Base-by-base conservation (phyloP, 2,113 vertebrate genomes). In the Grallaria varia region DNA sequence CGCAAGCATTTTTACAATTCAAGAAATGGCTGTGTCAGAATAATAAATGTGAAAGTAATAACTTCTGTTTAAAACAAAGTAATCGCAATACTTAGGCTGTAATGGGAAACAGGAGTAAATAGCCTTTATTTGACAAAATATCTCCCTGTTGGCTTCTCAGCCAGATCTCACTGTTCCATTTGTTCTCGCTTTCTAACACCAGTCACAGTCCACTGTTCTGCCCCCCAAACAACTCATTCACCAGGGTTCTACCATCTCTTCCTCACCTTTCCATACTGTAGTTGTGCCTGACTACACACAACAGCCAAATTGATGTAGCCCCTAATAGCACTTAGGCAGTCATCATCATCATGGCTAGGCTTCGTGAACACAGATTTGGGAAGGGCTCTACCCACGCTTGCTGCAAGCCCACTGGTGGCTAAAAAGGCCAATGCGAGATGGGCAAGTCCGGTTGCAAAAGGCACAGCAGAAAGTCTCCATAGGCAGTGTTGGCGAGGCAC, bases 231-330 rank as follows among this genome's bases (percentile, higher is more conserved):
- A 67, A 24, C 56, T 56, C 80, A 20, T 59, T 87, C 27, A 33
- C 3, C 27, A 6, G 2, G 1, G 9, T 76, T 82, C 53, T 60
- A 39, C 14, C 21, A 23, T 8, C 20, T 94, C 67, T 87, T 84
- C 37, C 20, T 91, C 50, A 56, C 37, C 18, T 64, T 68, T 68
- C 49, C 31, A 6, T 20, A 39, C 11, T 0, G 0, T 17, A 64
- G 24, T 22, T 90, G 40, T 5, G 0, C 17, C 55, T 58, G 19
- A 40, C 27, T 77, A n/a, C 25, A 30, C 24, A 37, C 11, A 14
- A 58, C n/a, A 92, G 35, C 2, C 23, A 68, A 60, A 92, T 19
- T 3, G 0, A 50, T 90, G n/a, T n/a, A 62, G 40, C 10, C 6
- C 1, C 39, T 84, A 42, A 49, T 16, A 71, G 12, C 76, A 64